A percentile compares a stretch with the other conserved stretches of the same genome.
These are phyloP conservation scores for Holothuria leucospilota DNA, from an alignment of 53 echinoderm and acorn worm species.

Conservation along the genomic window DNA sequence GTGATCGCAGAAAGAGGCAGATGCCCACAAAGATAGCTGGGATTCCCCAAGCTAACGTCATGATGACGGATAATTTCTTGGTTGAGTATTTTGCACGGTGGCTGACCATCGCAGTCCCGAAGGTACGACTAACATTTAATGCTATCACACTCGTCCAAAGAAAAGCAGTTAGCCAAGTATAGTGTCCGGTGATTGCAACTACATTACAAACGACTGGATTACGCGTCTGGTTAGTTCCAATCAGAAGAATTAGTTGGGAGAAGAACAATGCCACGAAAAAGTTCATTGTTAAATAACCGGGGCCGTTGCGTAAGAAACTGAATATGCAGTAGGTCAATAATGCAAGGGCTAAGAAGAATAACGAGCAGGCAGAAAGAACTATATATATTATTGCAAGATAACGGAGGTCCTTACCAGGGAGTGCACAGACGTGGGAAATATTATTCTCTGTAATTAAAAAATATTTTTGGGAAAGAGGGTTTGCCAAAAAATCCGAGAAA, in stretches of 20 bases:
- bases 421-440: too few species aligned
- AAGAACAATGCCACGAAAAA: slow-evolving; percentile 64
- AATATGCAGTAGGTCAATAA: slow-evolving; percentile 68
- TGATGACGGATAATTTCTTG: background rate
- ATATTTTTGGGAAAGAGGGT: too few species aligned
- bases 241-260: slow-evolving; percentile 21
- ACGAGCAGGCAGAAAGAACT: slow-evolving; percentile 56
- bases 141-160: background rate
- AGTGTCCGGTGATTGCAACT: slow-evolving; percentile 8
- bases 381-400: slow-evolving; percentile 35
- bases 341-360: slow-evolving; percentile 55
- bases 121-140: slow-evolving; percentile 7
- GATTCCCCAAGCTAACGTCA: slow-evolving; percentile 19
- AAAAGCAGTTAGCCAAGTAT: slow-evolving; percentile 4
- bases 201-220: slow-evolving; percentile 26
- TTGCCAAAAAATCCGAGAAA: too few species aligned
- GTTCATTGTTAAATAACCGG: slow-evolving; percentile 67
- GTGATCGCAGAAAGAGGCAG: background rate
- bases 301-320: slow-evolving; percentile 58
- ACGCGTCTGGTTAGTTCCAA: background rate
- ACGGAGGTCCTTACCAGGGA: background rate
- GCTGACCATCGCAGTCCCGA: background rate
- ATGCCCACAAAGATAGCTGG: slow-evolving; percentile 24
- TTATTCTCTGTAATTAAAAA: too few species aligned
- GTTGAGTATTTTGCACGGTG: background rate